These are phyloP conservation scores for Pelecanoides urinatrix DNA, from an alignment of 2,113 vertebrate genomes.

Conservation along the genomic window DNA sequence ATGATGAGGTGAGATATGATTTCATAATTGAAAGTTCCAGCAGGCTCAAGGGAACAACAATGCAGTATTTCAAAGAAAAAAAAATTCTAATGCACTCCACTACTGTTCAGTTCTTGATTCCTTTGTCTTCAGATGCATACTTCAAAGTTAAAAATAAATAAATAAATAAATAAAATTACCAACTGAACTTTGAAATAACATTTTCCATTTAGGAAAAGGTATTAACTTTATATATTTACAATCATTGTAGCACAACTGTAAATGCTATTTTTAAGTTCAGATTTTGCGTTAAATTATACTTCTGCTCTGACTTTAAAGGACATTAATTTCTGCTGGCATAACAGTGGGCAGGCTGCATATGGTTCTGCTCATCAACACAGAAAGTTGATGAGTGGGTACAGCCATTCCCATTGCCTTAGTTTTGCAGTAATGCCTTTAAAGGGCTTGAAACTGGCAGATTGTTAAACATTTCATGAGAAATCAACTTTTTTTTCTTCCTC, in stretches of 20 bases:
- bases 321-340: background rate
- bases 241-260: background rate
- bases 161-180: background rate
- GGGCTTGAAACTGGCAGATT: background rate
- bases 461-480: background rate
- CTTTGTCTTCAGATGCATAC: background rate
- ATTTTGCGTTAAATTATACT: background rate
- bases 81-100: background rate
- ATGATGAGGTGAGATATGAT: background rate
- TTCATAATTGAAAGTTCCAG: background rate
- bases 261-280: background rate
- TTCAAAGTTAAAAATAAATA: background rate
- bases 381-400: background rate
- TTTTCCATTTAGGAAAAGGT: background rate
- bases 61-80: background rate
- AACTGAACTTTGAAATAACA: background rate
- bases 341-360: background rate
- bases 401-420: background rate
- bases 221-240: background rate
- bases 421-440: background rate
- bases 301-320: background rate
- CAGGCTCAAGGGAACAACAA: background rate
- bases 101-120: background rate
- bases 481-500: background rate
- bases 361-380: background rate